These are phyloP conservation scores for Pampusana beccarii DNA, from an alignment of 2,113 vertebrate genomes.

Conservation along the genomic window DNA sequence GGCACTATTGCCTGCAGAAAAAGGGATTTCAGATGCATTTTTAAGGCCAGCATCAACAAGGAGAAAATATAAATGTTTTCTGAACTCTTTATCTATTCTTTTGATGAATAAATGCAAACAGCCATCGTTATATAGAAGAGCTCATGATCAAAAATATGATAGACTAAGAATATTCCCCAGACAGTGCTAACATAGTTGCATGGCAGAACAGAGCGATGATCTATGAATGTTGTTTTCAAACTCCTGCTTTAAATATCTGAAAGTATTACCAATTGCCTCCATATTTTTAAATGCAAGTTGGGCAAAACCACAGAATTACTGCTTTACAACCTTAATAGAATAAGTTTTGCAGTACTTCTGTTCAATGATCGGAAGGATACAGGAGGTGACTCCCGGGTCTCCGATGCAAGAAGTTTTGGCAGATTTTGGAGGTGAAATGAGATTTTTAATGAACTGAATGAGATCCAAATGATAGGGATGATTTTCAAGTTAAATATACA, in stretches of 20 bases:
- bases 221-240: constrained; percentile 29
- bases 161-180: constrained; percentile 10
- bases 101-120: constrained; percentile 53
- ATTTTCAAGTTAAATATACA: constrained; percentile 41
- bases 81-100: neutral
- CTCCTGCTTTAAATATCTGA: neutral
- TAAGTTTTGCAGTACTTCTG: neutral
- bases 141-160: neutral
- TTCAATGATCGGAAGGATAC: neutral
- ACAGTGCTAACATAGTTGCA: neutral
- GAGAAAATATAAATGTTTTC: neutral
- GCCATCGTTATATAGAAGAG: neutral
- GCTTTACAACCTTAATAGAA: neutral
- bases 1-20: neutral
- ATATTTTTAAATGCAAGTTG: constrained; percentile 12
- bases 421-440: constrained; percentile 54
- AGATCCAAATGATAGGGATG: constrained; percentile 41
- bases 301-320: neutral
- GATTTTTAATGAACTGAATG: constrained; percentile 68
- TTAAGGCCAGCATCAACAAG: neutral
- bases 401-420: neutral
- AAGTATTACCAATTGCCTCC: constrained; percentile 34
- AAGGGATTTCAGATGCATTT: neutral
- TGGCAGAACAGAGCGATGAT: neutral
- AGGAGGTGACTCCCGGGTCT: neutral